These are phyloP conservation scores for Cinara cedri DNA, from an alignment of 2,888 invertebrate genomes.

Conservation along the genomic window DNA sequence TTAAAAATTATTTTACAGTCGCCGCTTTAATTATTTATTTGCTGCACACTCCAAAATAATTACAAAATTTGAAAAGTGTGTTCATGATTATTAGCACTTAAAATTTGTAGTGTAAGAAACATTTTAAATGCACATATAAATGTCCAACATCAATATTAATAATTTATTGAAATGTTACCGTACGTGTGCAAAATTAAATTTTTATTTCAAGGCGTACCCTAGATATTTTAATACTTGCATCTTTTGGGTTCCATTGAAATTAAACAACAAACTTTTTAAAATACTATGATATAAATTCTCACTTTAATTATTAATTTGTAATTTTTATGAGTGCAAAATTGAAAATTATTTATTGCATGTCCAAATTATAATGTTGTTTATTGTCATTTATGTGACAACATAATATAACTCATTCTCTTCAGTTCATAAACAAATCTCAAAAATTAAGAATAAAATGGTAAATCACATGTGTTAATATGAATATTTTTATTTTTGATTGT, in stretches of 20 bases:
- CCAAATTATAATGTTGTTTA: no score
- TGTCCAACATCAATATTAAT: constrained; percentile 46
- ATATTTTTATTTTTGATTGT: no score
- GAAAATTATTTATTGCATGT: constrained; percentile 24
- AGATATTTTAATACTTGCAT: not conserved
- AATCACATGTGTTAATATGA: no score
- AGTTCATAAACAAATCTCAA: no score
- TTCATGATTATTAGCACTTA: not conserved
- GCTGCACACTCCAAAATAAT: constrained; percentile 41
- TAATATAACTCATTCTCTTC: no score
- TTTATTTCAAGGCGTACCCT: constrained; percentile 58
- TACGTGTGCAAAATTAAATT: constrained; percentile 56
- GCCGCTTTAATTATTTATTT: constrained; percentile 34
- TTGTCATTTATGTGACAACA: no score
- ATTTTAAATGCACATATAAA: constrained; percentile 54
- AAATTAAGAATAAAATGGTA: no score
- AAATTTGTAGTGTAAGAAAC: no score
- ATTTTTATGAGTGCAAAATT: constrained; percentile 43
- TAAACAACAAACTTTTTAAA: constrained; percentile 16
- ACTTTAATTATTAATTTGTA: constrained; percentile 34
- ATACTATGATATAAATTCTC: constrained; percentile 33
- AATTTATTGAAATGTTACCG: constrained; percentile 41
- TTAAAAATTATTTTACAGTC: constrained; percentile 48
- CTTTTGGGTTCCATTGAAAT: constrained; percentile 48
- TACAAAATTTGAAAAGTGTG: not conserved